Evolutionary conservation across 2,888 invertebrate species (phyloP), one percentile per base, ranked within the genome.

Genomic region (Drosophila cyrtoloma): DNA sequence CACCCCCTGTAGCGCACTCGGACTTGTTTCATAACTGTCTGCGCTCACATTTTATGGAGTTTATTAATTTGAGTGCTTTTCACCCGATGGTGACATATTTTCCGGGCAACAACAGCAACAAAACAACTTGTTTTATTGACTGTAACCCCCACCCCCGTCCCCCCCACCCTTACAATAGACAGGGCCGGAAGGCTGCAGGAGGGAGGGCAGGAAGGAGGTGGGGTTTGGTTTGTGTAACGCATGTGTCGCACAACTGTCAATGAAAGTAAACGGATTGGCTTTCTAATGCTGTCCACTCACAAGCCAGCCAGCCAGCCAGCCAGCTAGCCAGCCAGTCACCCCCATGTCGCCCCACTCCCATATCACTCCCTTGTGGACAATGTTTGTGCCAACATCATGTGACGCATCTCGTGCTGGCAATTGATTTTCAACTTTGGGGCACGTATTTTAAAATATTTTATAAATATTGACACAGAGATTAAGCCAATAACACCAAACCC

Each of bases 11-110:
- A 9, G n/a, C 26, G 22, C 28, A 19, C 3, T 10, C 28, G 55
- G 42, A 39, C 50, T 72, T 77, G 62, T 82, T 89, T 88, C 90
- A 86, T 86, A 86, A 86, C 84, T 90, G 86, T 90, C 86, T 83
- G 90, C 81, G 69, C 82, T 78, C 86, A 89, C 91, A 92, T 91
- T 92, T 92, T 91, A 92, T 92, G 91, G 92, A 91, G 91, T 92
- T 92, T 91, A 92, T 92, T 92, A 92, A 91, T 92, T 92, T 92
- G 88, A 92, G 92, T 92, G 91, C 84, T 87, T 84, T 82, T 79
- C 79, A 79, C 80, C 77, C 84, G 70, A 81, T 79, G 72, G 74
- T 86, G 86, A 90, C 89, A 83, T 69, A 84, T 86, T 81, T 75
- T 59, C 57, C 66, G 66, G 50, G 47, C 57, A 71, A 58, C 72